Base-by-base conservation (phyloP, 1,140 invertebrate species). In the Cylas formicarius region DNA sequence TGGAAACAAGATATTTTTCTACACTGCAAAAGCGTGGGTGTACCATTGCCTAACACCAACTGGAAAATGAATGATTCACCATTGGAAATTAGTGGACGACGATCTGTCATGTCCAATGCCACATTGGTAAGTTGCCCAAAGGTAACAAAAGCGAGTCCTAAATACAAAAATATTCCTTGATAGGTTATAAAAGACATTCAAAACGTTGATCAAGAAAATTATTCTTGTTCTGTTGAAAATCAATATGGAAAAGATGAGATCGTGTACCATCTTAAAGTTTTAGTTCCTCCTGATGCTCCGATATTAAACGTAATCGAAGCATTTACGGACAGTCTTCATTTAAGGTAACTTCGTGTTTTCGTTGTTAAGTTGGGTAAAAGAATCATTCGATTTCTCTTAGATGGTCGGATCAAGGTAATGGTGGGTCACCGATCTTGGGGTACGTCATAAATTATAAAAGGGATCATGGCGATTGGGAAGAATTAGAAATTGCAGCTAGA, bases 401-500 rank as follows among this genome's bases (percentile, higher is more conserved):
- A 33, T 63, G 61, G 61, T 45, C 69, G 34, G 77, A 82, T 58
- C 78, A 78, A 48, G 77, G 75, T 20, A 77, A 84, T 50, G 80
- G 79, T 2, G 81, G 81, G 11, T 82, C 79, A 48, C 78, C 80
- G 13, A 80, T 84, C 29, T 65, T 82, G 29, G 86, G 85, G 14
- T 90, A 89, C 64, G 82, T 88, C 3, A 83, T 90, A 17, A 87
- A 90, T 67, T 90, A 86, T 62, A 90, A 90, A 64, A 71, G 84
- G n/a, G 84, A 89, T 50, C 82, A 83, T 54, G 86, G 87, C 0
- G 87, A 90, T 57, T 90, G 86, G 86, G 85, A 90, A 62, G 86
- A 90, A 65, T 67, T 87, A 38, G 84, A 87, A 58, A 79, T 87
- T 27, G 81, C 85, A 27, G 78, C 84, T 14, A 82, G 84, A 42